A percentile compares a stretch with the other conserved stretches of the same genome.
Conservation (phyloP, 1,140 invertebrate species). For the Musca domestica region DNA sequence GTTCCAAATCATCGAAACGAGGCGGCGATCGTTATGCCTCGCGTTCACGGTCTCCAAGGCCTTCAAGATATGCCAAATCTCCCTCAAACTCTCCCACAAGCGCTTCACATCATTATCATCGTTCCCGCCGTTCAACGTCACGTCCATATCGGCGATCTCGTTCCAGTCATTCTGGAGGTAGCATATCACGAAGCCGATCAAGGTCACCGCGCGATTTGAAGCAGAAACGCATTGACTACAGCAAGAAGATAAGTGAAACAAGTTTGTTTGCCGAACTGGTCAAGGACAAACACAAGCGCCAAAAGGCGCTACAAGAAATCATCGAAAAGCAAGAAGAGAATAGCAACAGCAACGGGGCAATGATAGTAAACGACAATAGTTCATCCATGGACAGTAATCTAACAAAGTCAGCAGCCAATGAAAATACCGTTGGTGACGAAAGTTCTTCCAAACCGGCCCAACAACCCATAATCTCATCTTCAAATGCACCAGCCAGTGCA, state of each 20-base stretch:
- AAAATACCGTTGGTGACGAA: background rate
- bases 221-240: conserved; percentile 58
- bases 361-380: conserved; percentile 48
- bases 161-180: conserved; percentile 27
- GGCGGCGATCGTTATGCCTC: conserved; percentile 18
- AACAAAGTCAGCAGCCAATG: conserved; percentile 29
- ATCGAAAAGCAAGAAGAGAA: conserved; percentile 62
- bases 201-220: conserved; percentile 50
- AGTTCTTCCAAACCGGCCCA: background rate
- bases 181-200: conserved; percentile 35
- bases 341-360: conserved; percentile 48
- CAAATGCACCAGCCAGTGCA: background rate
- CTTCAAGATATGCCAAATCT: conserved; percentile 40
- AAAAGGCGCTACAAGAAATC: conserved; percentile 67
- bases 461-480: background rate
- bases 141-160: conserved; percentile 31
- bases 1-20: conserved; percentile 41
- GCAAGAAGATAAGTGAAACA: conserved; percentile 77
- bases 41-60: conserved; percentile 41
- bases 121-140: conserved; percentile 36
- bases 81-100: conserved; percentile 33
- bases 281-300: conserved; percentile 77
- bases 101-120: conserved; percentile 32
- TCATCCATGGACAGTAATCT: conserved; percentile 44
- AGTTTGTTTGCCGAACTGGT: conserved; percentile 85